Evolutionary conservation across 2,113 vertebrate species (phyloP), one percentile per base, ranked within the genome.

Genomic region (Opisthocomus hoazin): DNA sequence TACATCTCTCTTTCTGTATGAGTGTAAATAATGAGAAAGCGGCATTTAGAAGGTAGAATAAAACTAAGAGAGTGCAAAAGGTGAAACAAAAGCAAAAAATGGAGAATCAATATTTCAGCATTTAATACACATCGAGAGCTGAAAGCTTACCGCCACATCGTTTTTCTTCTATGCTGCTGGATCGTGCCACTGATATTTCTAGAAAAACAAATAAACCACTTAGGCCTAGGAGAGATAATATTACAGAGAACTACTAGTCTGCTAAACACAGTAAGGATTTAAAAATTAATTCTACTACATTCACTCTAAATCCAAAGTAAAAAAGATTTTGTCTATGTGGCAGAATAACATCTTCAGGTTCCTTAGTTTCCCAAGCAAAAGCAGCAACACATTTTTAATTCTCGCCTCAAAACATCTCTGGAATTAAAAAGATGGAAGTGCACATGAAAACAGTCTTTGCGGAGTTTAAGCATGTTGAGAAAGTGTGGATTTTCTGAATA

Each of bases 121-220:
- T 79, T 93, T 92, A 56, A 82, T 23, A 63, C 12, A 50, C 6
- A 61, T 74, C 15, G 82, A 0, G 3, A 89, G 22, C 19, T 74
- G 36, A 69, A 90, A 95, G 93, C 98, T 98, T 98, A 99, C 99
- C 99, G 87, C 99, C 99, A 97, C 99, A 99, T 70, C 96, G 98
- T 92, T 98, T 99, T 94, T 99, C 99, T 96, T 99, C 99, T 82
- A 98, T 97, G 69, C 99, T 99, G 78, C 99, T 99, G 86, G 99
- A 99, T 93, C 98, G 98, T 86, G 99, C 99, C 83, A 99, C 99
- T 18, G 99, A 99, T 90, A 99, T 98, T 98, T 99, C 99, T 99
- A 97, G 78, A 97, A 98, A 96, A 96, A 94, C 2, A 97, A 96
- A 95, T 53, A 94, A 94, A 91, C 6, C 3, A 11, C 34, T 97